Evolutionary conservation across 2,113 vertebrate species (phyloP), one percentile per base, ranked within the genome.

Genomic region (Trogon surrucura): DNA sequence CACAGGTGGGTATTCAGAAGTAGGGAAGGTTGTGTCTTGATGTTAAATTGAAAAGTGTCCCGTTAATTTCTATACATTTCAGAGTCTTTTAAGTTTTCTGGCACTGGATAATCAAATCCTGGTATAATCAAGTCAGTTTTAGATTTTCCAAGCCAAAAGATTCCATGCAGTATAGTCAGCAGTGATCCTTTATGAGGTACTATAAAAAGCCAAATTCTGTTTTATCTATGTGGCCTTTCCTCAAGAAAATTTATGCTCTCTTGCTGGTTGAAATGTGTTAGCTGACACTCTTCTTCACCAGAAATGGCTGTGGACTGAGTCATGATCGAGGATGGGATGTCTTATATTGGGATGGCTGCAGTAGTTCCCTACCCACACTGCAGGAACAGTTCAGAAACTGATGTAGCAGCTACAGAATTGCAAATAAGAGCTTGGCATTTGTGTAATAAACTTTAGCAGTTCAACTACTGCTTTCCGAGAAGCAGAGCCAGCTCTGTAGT

Each of bases 341-440:
- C 88, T 96, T 94, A 83, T 91, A 73, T 66, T 50, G 82, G 62
- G 89, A 92, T 80, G 92, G 91, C 64, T 95, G 75, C 91, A 90
- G 72, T 93, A 94, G 72, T 92, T 96, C n/a, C 82, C 95, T 97
- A 93, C 96, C 96, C 95, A 97, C 96, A 85, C 79, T 91, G 64
- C 62, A 61, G 79, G 80, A 97, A 88, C 85, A 83, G 96, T 97
- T 96, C 95, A 95, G 85, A 80, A 62, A 88, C 91, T 90, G 92
- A 96, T 85, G 85, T 88, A 94, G 88, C 88, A 96, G 92, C 79
- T 90, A 93, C 85, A 77, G 95, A 97, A 97, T 97, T 97, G 94
- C 95, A 97, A 96, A 97, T 96, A 97, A 90, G 96, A 93, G 60
- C 82, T 97, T 96, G 95, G 96, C 95, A 96, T 95, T 97, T 97